A percentile compares a stretch with the other conserved stretches of the same genome.
These are phyloP conservation scores for Madoqua kirkii DNA, from an alignment of 2,113 vertebrate genomes.

Conservation along the genomic window DNA sequence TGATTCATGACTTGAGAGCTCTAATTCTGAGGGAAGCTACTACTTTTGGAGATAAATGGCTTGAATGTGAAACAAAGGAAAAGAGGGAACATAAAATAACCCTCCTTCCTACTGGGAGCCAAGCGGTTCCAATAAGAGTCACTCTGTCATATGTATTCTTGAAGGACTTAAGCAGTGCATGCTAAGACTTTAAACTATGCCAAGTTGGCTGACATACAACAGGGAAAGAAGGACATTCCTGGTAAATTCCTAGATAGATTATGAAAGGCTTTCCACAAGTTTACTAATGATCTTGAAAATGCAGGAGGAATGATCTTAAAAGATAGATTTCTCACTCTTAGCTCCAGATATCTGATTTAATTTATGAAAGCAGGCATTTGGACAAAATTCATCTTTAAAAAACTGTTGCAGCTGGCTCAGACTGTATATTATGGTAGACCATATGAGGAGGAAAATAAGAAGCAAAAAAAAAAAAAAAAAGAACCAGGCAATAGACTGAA, in stretches of 20 bases:
- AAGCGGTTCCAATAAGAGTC: background rate
- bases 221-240: background rate
- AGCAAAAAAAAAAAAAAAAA: background rate
- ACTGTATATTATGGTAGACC: background rate
- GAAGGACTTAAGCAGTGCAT: background rate
- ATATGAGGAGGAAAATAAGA: background rate
- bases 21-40: background rate
- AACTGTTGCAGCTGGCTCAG: background rate
- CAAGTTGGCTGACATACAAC: background rate
- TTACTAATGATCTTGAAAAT: background rate
- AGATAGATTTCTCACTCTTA: background rate
- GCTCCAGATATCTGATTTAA: fast-evolving
- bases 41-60: background rate
- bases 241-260: background rate
- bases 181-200: background rate
- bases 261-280: background rate
- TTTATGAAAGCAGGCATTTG: background rate
- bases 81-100: background rate
- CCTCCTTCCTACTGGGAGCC: background rate
- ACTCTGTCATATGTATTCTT: background rate
- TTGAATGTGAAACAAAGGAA: background rate
- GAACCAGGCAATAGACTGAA: background rate
- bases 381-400: background rate
- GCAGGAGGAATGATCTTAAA: background rate
- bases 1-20: background rate